Conservation (phyloP, 2,113 vertebrate species). For the Oostethus manadensis region DNA sequence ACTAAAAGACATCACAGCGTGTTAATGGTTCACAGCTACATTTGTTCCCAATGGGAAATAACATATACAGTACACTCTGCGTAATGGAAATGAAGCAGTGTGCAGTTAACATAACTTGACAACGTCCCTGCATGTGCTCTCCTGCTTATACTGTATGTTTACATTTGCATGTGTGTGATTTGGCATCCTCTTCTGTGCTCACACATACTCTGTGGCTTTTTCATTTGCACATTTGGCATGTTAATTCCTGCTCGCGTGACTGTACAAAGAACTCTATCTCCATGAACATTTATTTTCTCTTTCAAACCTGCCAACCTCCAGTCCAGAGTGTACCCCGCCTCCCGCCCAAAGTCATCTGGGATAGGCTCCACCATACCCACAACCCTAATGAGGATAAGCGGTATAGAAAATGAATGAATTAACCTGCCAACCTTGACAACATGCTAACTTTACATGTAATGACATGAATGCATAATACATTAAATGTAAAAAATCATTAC, state of each 20-base stretch:
- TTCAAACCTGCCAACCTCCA: neutral
- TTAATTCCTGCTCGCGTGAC: conserved; percentile 41
- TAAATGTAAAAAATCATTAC: no score
- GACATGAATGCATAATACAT: neutral
- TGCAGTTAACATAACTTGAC: conserved; percentile 27
- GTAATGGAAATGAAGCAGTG: conserved; percentile 21
- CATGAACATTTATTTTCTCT: conserved; percentile 6
- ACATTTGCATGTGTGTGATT: conserved; percentile 30
- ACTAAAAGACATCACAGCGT: conserved; percentile 13
- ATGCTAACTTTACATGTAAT: no score
- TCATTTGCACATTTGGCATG: conserved; percentile 39
- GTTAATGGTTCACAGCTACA: conserved; percentile 10
- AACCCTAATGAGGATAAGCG: no score
- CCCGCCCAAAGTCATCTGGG: no score
- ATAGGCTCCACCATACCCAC: no score
- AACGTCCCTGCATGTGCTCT: conserved; percentile 25
- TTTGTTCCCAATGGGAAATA: conserved; percentile 22
- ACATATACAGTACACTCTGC: conserved; percentile 13
- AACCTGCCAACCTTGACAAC: neutral
- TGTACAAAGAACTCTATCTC: conserved; percentile 21
- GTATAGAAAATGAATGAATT: no score
- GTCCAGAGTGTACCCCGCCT: no score
- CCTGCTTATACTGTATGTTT: conserved; percentile 13
- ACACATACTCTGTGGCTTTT: conserved; percentile 32
- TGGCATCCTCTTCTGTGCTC: conserved; percentile 11